Evolutionary conservation across 2,888 invertebrate species (phyloP).

Genomic region (Drosophila quinaria): DNA sequence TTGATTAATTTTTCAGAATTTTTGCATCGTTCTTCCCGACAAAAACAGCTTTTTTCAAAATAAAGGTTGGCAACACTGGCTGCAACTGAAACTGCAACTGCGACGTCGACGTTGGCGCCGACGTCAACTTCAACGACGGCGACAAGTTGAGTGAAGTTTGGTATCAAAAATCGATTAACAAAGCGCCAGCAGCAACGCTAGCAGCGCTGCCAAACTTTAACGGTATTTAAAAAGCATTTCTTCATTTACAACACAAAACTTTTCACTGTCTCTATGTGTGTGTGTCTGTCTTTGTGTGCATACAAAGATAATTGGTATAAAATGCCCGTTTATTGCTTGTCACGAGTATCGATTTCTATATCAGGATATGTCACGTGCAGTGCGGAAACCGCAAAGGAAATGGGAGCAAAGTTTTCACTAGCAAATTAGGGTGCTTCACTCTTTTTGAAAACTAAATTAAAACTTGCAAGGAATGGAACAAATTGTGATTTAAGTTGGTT

Average conservation of each 20-base stretch:
- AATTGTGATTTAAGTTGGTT: neutral
- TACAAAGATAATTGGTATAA: conserved; percentile 72
- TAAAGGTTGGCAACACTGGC: conserved; percentile 32
- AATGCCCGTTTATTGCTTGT: conserved; percentile 74
- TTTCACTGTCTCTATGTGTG: conserved; percentile 20
- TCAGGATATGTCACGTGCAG: conserved; percentile 75
- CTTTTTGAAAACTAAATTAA: neutral
- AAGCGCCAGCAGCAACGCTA: conserved; percentile 50
- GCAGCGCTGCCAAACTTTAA: conserved; percentile 56
- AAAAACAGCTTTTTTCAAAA: no score
- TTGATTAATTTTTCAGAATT: no score
- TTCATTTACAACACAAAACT: conserved; percentile 48
- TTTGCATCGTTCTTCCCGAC: no score
- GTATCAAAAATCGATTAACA: conserved; percentile 80
- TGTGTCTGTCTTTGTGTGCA: conserved; percentile 32
- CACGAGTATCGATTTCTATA: conserved; percentile 77
- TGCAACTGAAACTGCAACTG: conserved; percentile 29
- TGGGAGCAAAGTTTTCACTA: conserved; percentile 36
- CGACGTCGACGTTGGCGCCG: conserved; percentile 38
- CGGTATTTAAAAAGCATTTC: conserved; percentile 69
- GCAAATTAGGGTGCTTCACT: conserved; percentile 8
- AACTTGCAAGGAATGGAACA: neutral
- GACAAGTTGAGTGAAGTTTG: conserved; percentile 65
- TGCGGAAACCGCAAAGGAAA: conserved; percentile 49
- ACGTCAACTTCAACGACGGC: conserved; percentile 24